Conservation (phyloP, 1,140 invertebrate species). For the Drosophila navojoa region DNA sequence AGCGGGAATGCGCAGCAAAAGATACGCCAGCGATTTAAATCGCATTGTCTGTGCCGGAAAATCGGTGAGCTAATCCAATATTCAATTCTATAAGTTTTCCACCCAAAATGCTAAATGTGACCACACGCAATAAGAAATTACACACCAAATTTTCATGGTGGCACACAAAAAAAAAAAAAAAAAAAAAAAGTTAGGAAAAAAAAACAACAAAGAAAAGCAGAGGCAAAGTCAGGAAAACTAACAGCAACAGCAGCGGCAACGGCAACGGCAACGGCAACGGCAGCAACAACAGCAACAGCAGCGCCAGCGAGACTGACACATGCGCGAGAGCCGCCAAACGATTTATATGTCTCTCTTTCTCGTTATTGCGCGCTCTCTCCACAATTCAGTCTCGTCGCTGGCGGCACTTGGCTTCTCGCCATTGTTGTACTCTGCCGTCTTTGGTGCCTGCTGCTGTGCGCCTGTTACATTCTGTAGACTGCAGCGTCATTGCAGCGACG, state of each 20-base stretch:
- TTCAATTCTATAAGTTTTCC: conserved; percentile 24
- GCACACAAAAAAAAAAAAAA: conserved; percentile 1
- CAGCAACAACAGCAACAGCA: conserved; percentile 12
- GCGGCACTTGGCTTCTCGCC: conserved; percentile 14
- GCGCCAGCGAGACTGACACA: conserved; percentile 47
- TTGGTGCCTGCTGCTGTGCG: conserved; percentile 48
- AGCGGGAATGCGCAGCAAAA: conserved; percentile 69
- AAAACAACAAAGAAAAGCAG: conserved; percentile 14
- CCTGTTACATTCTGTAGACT: conserved; percentile 83
- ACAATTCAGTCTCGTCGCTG: conserved; percentile 7
- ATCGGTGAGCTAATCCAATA: conserved; percentile 68
- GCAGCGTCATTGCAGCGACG: conserved; percentile 80
- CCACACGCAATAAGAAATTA: conserved; percentile 41
- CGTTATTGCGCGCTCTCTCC: conserved; percentile 23
- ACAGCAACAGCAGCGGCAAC: conserved; percentile 20
- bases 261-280: background rate
- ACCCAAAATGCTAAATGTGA: conserved; percentile 26
- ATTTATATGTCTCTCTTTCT: conserved; percentile 22
- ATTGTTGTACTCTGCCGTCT: conserved; percentile 17
- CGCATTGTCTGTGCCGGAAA: conserved; percentile 70
- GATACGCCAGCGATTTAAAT: conserved; percentile 73
- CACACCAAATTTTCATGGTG: conserved; percentile 18
- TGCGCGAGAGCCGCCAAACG: conserved; percentile 49
- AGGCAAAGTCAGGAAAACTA: conserved; percentile 1
- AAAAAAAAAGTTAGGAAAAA: background rate